These are phyloP conservation scores for Orbicella faveolata DNA, from an alignment of 64 coral and sea anemone species.

Conservation along the genomic window DNA sequence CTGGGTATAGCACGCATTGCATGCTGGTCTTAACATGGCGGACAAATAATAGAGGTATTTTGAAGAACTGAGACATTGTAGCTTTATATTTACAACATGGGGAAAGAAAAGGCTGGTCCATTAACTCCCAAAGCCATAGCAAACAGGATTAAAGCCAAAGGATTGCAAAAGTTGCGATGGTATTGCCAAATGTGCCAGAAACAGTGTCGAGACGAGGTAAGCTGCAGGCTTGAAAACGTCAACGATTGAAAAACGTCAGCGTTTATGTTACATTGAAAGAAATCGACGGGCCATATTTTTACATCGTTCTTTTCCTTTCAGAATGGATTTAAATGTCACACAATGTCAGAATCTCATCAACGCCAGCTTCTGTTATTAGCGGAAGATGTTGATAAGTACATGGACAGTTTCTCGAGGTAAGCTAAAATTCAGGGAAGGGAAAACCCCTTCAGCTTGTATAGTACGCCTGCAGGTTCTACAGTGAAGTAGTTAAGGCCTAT, in stretches of 20 bases:
- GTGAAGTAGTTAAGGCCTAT: no score
- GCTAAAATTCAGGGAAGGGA: background rate
- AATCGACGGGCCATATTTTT: background rate
- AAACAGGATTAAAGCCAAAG: slow-evolving; percentile 95
- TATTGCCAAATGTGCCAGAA: slow-evolving; percentile 99
- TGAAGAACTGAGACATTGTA: background rate
- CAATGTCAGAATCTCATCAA: slow-evolving; percentile 95
- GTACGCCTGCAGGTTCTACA: no score
- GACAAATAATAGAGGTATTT: background rate
- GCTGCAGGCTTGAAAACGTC: background rate
- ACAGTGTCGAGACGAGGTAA: slow-evolving; percentile 93
- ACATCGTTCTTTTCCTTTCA: background rate
- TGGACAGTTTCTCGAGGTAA: slow-evolving; percentile 96
- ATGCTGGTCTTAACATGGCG: slow-evolving; percentile 6
- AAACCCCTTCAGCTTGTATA: no score
- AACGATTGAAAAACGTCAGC: background rate
- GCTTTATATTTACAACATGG: slow-evolving; percentile 45
- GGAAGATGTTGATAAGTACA: slow-evolving; percentile 92
- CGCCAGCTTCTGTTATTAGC: slow-evolving; percentile 92
- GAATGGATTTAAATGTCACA: slow-evolving; percentile 99
- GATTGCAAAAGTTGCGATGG: slow-evolving; percentile 97
- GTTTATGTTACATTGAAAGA: background rate
- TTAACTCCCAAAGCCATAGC: slow-evolving; percentile 95
- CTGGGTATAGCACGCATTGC: background rate
- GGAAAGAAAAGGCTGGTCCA: slow-evolving; percentile 86